Evolutionary conservation across 1,140 invertebrate species (phyloP).

Genomic region (Bombus balteatus): DNA sequence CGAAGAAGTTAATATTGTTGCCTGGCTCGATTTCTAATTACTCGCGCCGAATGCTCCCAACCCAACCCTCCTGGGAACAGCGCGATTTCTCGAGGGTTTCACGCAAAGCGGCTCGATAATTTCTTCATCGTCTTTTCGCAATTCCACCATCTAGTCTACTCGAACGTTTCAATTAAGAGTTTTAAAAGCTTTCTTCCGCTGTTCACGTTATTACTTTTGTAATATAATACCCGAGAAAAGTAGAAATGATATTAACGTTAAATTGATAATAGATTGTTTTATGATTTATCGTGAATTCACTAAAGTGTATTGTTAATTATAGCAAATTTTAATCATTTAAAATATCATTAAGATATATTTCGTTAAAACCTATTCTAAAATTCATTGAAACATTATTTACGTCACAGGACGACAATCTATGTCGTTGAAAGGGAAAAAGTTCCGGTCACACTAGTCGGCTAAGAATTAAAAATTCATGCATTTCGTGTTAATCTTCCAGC

Average conservation of each 20-base stretch:
- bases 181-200: background rate
- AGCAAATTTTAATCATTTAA: background rate
- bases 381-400: background rate
- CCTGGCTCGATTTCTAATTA: slow-evolving; percentile 52
- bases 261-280: background rate
- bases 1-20: slow-evolving; percentile 48
- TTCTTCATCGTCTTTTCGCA: slow-evolving; percentile 18
- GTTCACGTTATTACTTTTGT: background rate
- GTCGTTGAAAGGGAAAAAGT: background rate
- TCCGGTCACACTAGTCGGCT: background rate
- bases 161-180: slow-evolving; percentile 11
- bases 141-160: background rate
- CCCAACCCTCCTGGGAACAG: background rate
- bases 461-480: slow-evolving; percentile 13
- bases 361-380: background rate
- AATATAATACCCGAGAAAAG: background rate
- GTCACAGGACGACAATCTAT: no score
- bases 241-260: background rate
- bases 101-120: slow-evolving; percentile 10
- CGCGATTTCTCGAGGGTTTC: background rate
- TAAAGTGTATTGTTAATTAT: background rate
- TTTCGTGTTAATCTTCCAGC: slow-evolving; percentile 1
- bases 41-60: background rate
- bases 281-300: no score
- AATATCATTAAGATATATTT: background rate